Evolutionary conservation across 2,113 vertebrate species (phyloP).

Genomic region (Actinemys pallida): DNA sequence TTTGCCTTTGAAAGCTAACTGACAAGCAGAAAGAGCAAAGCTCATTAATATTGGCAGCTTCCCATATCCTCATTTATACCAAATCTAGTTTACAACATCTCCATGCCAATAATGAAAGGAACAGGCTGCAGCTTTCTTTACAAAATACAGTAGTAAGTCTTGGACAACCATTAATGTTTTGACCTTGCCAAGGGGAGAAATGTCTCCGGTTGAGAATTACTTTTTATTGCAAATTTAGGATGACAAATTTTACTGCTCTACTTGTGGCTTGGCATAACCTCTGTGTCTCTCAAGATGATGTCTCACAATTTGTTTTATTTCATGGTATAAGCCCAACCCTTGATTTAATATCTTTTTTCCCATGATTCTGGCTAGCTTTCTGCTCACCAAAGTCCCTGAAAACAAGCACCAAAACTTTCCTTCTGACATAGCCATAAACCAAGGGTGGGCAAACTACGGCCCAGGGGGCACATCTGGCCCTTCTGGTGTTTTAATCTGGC

Average conservation of each 20-base stretch:
- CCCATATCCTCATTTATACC: neutral
- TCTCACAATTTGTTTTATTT: neutral
- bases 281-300: neutral
- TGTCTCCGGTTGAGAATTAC: neutral
- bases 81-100: slow-evolving; percentile 1
- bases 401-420: neutral
- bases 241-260: neutral
- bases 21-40: neutral
- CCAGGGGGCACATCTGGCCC: no score
- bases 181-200: neutral
- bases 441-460: no score
- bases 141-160: neutral
- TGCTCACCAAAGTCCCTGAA: neutral
- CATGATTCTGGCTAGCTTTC: rapidly evolving
- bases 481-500: no score
- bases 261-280: rapidly evolving
- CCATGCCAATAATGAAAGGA: neutral
- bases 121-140: neutral
- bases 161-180: neutral
- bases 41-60: neutral
- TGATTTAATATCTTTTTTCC: neutral
- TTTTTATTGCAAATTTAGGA: neutral
- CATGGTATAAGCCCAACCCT: neutral
- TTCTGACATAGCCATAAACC: neutral
- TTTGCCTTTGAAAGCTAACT: neutral